Evolutionary conservation across 2,888 invertebrate species (phyloP), one percentile per base, ranked within the genome.

Genomic region (Tinea trinotella): DNA sequence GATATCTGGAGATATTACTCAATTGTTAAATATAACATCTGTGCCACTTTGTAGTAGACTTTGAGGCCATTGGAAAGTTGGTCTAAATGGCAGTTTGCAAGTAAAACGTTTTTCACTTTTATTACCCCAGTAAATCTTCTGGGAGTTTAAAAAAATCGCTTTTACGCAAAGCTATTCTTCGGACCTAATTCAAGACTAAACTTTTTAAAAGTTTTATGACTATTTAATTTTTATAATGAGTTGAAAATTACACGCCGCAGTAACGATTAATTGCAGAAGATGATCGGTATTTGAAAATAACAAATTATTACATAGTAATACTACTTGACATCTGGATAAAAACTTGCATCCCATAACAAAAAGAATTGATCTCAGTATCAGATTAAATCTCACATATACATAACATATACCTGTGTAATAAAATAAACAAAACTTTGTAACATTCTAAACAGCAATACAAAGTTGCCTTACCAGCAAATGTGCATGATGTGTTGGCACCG

Each of bases 401-500:
- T n/a, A n/a, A n/a, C n/a, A n/a, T n/a, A n/a, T n/a, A n/a, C n/a
- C n/a, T 46, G 9, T 46, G 24, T 46, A 54, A 54, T 15, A 15
- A 10, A 19, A 15, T 15, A 24, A 46, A 22, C 48, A 12, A 35
- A 13, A 48, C n/a, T 13, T 13, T 5, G 3, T 5, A 22, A 22
- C 22, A 30, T 30, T 30, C 7, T 7, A 7, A 30, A 30, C 30
- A 30, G 7, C 22, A 30, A 30, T 30, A 30, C 30, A 30, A 30
- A 30, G 30, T 30, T 30, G 30, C 44, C 64, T 70, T 67, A 84
- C 86, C 86, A 74, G 72, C 69, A 10, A 80, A 62, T 4, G 79
- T 73, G 58, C 86, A 87, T 58, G 75, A 82, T n/a, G 69, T 68
- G 46, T 72, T 71, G 13, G 71, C 63, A 0, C 78, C 82, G 57